Percentiles rank a stretch among this genome's conserved stretches.
These are phyloP conservation scores for Lycocerus yunnanus DNA, from an alignment of 2,888 invertebrate species.

Conservation along the genomic window DNA sequence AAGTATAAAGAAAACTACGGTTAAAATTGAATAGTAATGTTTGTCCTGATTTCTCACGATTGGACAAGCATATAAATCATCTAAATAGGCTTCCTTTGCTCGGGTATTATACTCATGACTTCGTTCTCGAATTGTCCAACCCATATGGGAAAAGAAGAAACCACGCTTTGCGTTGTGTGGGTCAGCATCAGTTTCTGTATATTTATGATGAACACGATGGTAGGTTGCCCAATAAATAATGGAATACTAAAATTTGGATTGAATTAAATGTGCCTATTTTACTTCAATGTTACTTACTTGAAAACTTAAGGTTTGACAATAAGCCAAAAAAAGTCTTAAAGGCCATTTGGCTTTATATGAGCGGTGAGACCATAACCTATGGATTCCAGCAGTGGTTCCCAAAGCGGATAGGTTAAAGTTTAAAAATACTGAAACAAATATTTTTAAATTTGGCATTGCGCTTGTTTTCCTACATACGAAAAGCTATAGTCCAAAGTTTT, in stretches of 20 bases:
- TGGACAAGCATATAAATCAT: constrained; percentile 81
- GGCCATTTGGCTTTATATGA: constrained; percentile 95
- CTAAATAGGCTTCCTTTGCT: constrained; percentile 83
- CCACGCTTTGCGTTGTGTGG: constrained; percentile 91
- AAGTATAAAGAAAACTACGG: neutral
- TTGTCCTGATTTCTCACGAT: constrained; percentile 85
- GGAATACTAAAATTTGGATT: constrained; percentile 63
- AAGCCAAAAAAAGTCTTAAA: constrained; percentile 74
- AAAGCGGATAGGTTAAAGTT: constrained; percentile 73
- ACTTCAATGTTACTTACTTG: constrained; percentile 57
- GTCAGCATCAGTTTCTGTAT: constrained; percentile 91
- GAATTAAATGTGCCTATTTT: neutral
- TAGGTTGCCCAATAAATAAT: constrained; percentile 80
- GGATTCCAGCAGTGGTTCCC: constrained; percentile 96
- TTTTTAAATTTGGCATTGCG: neutral
- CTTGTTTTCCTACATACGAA: constrained; percentile 66
- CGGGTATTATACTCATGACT: constrained; percentile 88
- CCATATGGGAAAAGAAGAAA: constrained; percentile 95
- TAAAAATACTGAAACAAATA: constrained; percentile 60
- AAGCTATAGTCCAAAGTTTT: constrained; percentile 70
- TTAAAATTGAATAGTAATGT: constrained; percentile 63
- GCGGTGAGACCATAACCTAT: constrained; percentile 94
- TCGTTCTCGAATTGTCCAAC: constrained; percentile 90
- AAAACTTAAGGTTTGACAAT: constrained; percentile 89
- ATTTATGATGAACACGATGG: constrained; percentile 89